Conservation (phyloP, 2,113 vertebrate genomes). For the Azemiops feae region DNA sequence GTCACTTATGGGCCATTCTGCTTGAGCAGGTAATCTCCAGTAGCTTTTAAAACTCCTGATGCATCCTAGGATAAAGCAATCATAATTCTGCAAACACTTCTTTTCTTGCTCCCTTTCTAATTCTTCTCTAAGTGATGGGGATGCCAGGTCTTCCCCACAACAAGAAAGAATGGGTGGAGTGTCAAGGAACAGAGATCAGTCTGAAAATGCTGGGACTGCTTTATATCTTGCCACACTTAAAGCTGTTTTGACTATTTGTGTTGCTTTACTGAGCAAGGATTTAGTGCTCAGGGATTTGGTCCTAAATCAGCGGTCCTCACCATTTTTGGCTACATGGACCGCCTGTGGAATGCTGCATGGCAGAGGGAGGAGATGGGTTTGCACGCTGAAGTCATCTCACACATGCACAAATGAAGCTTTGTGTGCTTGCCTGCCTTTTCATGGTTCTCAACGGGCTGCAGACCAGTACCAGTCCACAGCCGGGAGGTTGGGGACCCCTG, state of each 20-base stretch:
- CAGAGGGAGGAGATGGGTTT: not conserved
- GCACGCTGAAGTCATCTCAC: not conserved
- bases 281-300: not conserved
- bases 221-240: not conserved
- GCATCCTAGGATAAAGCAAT: not conserved
- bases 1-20: not conserved
- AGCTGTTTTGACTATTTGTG: too few species aligned
- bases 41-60: not conserved
- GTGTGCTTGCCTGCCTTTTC: not conserved
- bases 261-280: not conserved
- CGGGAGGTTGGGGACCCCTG: not conserved
- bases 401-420: not conserved
- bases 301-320: not conserved
- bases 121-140: not conserved
- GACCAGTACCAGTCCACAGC: not conserved
- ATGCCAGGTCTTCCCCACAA: not conserved
- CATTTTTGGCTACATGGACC: not conserved
- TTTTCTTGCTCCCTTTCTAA: not conserved
- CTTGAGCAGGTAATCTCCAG: not conserved
- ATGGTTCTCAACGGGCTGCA: not conserved
- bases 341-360: not conserved
- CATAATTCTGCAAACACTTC: too few species aligned
- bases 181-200: not conserved
- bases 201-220: not conserved
- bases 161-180: not conserved